These are phyloP conservation scores for Opisthocomus hoazin DNA, from an alignment of 2,113 vertebrate species.

Conservation along the genomic window DNA sequence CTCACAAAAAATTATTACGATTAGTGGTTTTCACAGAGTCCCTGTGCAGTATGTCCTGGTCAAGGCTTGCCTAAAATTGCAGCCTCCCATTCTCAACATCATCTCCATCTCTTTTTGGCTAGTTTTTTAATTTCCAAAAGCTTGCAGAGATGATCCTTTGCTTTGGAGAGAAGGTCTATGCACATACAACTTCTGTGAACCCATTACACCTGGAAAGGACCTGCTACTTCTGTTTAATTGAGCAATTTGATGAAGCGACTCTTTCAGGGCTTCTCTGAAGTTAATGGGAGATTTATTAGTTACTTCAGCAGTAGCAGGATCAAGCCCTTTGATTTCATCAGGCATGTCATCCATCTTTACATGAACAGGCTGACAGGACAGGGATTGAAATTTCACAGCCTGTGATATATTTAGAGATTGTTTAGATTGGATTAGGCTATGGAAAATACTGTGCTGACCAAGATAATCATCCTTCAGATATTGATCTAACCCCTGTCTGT, in stretches of 20 bases:
- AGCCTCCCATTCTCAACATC: background rate
- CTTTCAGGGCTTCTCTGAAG: background rate
- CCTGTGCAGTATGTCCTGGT: background rate
- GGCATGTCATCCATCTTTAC: background rate
- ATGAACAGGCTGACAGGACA: conserved; percentile 4
- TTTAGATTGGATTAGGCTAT: conserved; percentile 28
- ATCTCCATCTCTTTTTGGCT: background rate
- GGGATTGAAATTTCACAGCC: conserved; percentile 56
- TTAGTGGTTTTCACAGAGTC: background rate
- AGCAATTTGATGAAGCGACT: background rate
- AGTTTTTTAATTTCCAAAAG: background rate
- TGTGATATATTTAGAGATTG: conserved; percentile 44
- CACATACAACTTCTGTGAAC: background rate
- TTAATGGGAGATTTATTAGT: background rate
- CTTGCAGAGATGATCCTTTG: background rate
- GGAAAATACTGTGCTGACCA: conserved; percentile 33
- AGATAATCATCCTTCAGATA: conserved; percentile 48
- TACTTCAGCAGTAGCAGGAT: background rate
- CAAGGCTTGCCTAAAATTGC: background rate
- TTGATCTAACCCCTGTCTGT: conserved; percentile 54
- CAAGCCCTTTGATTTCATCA: background rate
- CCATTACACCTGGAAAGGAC: background rate
- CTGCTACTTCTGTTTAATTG: background rate
- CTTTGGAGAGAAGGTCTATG: background rate
- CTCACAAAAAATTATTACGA: background rate